Conservation (phyloP, 2,113 vertebrate species). For the Octodon degus region DNA sequence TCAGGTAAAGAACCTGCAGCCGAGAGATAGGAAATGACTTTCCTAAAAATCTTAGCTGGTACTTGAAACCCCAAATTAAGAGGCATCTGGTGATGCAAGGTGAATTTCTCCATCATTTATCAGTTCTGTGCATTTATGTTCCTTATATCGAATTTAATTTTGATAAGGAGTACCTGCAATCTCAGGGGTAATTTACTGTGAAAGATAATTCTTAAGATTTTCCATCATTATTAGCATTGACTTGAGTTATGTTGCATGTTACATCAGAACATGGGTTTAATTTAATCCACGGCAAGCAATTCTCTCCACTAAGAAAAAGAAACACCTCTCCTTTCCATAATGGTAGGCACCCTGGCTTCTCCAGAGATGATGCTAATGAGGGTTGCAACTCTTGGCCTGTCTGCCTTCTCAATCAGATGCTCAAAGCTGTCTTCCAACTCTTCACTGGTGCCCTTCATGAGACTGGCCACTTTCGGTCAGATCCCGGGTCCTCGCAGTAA, state of each 20-base stretch:
- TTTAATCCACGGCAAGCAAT: constrained; percentile 68
- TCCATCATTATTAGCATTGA: constrained; percentile 74
- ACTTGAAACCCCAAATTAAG: constrained; percentile 53
- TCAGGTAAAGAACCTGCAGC: constrained; percentile 62
- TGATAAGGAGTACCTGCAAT: constrained; percentile 74
- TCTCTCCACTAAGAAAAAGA: neutral
- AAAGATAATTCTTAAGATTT: constrained; percentile 76
- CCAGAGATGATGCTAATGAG: constrained; percentile 9
- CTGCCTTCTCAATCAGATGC: constrained; percentile 51
- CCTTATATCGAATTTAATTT: constrained; percentile 74
- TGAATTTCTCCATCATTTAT: constrained; percentile 63
- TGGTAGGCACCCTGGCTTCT: constrained; percentile 36
- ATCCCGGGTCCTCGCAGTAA: neutral
- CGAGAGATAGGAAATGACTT: constrained; percentile 66
- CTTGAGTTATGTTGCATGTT: constrained; percentile 73
- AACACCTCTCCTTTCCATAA: neutral
- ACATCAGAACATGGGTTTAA: constrained; percentile 76
- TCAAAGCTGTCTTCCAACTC: constrained; percentile 60
- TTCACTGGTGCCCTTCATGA: constrained; percentile 60
- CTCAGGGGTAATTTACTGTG: constrained; percentile 78
- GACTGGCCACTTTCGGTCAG: neutral
- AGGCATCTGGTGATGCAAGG: constrained; percentile 24
- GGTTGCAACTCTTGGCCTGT: neutral
- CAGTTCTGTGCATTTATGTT: constrained; percentile 14
- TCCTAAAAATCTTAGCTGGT: constrained; percentile 50